A percentile compares a stretch with the other conserved stretches of the same genome.
Evolutionary conservation across 2,888 invertebrate genomes (phyloP).

Genomic region (Drosophila subsilvestris): DNA sequence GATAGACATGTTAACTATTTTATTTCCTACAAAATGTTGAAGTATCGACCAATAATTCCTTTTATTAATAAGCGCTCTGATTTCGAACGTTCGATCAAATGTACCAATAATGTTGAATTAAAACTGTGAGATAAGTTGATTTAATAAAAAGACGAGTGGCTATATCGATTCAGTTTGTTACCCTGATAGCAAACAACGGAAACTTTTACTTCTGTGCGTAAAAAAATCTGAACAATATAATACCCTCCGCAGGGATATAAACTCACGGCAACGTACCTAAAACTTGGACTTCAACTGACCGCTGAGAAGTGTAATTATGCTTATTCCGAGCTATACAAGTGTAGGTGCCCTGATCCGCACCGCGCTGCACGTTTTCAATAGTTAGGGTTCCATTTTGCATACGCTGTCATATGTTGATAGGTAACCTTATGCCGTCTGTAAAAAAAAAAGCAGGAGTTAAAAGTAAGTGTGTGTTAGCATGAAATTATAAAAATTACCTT

Average conservation of each 20-base stretch:
- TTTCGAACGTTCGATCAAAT: too few relatives aligned
- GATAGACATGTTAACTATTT: too few relatives aligned
- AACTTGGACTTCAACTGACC: constrained; percentile 90
- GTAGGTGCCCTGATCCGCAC: constrained; percentile 94
- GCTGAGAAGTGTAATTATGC: constrained; percentile 90
- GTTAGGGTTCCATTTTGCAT: constrained; percentile 93
- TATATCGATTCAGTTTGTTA: too few relatives aligned
- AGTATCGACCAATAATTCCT: too few relatives aligned
- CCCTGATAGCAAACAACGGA: too few relatives aligned
- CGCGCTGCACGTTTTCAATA: constrained; percentile 92
- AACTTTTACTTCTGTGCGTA: too few relatives aligned
- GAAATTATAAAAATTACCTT: neutral
- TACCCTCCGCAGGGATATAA: neutral
- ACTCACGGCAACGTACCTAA: constrained; percentile 85
- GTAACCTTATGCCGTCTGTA: constrained; percentile 91
- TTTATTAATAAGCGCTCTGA: too few relatives aligned
- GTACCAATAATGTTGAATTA: too few relatives aligned
- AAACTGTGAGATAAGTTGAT: too few relatives aligned
- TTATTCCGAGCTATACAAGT: constrained; percentile 94
- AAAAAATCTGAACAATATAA: neutral
- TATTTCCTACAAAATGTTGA: too few relatives aligned
- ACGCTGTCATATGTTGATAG: constrained; percentile 93
- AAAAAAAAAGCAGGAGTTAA: neutral
- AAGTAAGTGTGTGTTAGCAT: too few relatives aligned
- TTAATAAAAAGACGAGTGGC: too few relatives aligned